A percentile compares a stretch with the other conserved stretches of the same genome.
These are phyloP conservation scores for Odobenus rosmarus DNA, from an alignment of 2,113 vertebrate species.

Conservation along the genomic window DNA sequence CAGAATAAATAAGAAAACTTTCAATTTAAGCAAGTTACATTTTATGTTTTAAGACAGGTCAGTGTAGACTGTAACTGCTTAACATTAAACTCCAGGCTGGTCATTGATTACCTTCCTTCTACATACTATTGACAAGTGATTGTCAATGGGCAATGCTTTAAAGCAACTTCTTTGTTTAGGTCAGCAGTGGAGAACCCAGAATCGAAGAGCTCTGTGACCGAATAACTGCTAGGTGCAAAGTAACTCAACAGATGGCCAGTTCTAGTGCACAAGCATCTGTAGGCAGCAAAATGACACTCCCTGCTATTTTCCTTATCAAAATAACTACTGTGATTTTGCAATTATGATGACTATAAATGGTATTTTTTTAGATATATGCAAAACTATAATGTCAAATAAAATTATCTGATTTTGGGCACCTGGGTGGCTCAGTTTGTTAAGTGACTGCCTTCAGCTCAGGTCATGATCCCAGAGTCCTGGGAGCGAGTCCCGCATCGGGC, in stretches of 20 bases:
- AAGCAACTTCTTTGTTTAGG: background rate
- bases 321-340: background rate
- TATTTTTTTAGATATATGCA: background rate
- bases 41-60: background rate
- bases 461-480: too few species aligned
- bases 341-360: background rate
- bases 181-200: background rate
- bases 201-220: background rate
- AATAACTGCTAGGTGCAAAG: background rate
- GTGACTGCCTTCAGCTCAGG: too few species aligned
- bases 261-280: background rate
- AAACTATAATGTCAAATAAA: background rate
- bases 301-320: background rate
- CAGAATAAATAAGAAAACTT: background rate
- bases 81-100: background rate
- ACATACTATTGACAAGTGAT: background rate
- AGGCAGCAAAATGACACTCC: background rate
- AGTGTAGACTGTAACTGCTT: background rate
- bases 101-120: background rate
- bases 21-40: background rate
- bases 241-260: background rate
- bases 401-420: background rate
- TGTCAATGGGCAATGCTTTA: background rate
- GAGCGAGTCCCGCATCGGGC: too few species aligned
- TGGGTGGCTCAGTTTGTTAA: too few species aligned